Evolutionary conservation across 2,888 invertebrate species (phyloP), one percentile per base, ranked within the genome.

Genomic region (Torymus aiolomorphi): DNA sequence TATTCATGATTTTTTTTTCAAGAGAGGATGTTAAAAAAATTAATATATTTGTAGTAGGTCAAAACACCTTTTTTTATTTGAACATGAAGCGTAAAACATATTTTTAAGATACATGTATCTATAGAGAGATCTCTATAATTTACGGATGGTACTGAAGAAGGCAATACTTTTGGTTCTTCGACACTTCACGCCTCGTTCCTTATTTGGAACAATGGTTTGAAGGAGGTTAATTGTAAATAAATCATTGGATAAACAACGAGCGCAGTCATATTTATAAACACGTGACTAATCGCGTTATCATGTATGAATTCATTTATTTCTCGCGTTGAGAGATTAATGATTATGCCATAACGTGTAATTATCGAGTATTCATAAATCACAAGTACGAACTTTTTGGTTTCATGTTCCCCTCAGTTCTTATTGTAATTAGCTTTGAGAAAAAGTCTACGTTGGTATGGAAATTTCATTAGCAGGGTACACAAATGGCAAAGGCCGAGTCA

Each of bases 191-290:
- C 18, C 62, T 42, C 18, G 51, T 52, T 24, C 52, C 62, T 31
- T 65, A 65, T 59, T 54, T 0, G 59, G 75, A 75, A 78, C 78
- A 78, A 78, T 78, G 66, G 57, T 4, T 20, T 3, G 18, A 51
- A 67, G 3, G 24, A 51, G 70, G 59, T 71, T 72, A 65, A 72
- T 76, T 71, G 72, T 76, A 72, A 76, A 76, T 76, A 67, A 76
- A 76, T 67, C 66, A 51, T 56, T 51, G 65, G 20, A 61, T 20
- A 16, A 16, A 24, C 52, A 61, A 54, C 69, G 54, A 65, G 59
- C 49, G 49, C 10, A 65, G 51, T 57, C 24, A 13, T 62, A 57
- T 18, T 16, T 73, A 24, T 11, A 62, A 61, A 24, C 31, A 42
- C 24, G 11, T 70, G 70, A 65, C 70, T 79, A 75, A 76, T 71